Evolutionary conservation across 2,797 vertebrate genomes (phyloP).

Genomic region (Eutrigla gurnardus): DNA sequence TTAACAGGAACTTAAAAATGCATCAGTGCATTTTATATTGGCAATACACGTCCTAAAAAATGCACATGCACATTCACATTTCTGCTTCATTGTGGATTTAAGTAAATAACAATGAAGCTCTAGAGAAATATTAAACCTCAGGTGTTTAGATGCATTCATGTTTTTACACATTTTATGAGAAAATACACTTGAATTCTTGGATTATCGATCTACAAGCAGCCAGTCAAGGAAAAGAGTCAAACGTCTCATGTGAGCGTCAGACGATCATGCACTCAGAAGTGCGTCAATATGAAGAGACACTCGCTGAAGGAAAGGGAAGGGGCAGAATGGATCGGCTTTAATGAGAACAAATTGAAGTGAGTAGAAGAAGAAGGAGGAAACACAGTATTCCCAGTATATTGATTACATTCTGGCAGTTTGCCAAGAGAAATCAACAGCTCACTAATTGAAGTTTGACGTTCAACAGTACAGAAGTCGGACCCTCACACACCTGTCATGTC

Average conservation of each 20-base stretch:
- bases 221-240: neutral
- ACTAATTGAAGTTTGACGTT: constrained; percentile 30
- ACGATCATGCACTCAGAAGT: constrained; percentile 6
- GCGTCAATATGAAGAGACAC: constrained; percentile 18
- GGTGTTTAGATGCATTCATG: neutral
- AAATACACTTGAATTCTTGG: neutral
- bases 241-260: constrained; percentile 10
- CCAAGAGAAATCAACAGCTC: constrained; percentile 60
- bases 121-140: neutral
- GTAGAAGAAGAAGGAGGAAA: constrained; percentile 39
- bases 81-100: neutral
- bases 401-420: constrained; percentile 48
- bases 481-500: constrained; percentile 43
- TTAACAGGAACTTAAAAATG: neutral
- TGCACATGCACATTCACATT: neutral
- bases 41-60: neutral
- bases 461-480: neutral
- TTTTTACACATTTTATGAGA: neutral
- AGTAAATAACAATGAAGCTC: neutral
- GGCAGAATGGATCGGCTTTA: constrained; percentile 52
- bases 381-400: constrained; percentile 54
- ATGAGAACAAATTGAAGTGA: constrained; percentile 65
- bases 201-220: neutral
- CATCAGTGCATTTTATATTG: neutral
- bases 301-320: constrained; percentile 26